Evolutionary conservation across 2,888 invertebrate species (phyloP), one percentile per base, ranked within the genome.

Genomic region (Scrobipalpa costella): DNA sequence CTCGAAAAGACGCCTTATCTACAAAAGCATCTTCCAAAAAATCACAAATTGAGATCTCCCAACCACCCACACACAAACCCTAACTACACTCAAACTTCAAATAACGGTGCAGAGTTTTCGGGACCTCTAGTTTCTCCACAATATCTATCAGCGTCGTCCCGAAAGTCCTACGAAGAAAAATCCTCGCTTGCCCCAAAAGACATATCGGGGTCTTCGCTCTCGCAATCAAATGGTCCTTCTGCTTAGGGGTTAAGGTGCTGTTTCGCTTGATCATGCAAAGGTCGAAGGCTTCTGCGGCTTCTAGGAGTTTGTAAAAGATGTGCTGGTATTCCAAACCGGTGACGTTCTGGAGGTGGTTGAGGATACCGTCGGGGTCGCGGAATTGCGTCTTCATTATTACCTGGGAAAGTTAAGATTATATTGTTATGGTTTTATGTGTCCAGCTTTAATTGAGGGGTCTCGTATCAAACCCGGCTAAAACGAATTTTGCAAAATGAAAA

Each of bases 381-480:
- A 95, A 96, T 72, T 96, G 96, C 8, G 96, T 96, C 83, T 96
- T 96, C 92, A 96, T 95, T 17, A 96, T 94, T 0, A 96, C 95
- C 94, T 94, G 81, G 0, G 69, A 68, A 64, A 9, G 3, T 59
- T 65, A 62, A 50, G 11, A 59, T 9, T 17, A n/a, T 40, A 8
- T 49, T 44, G 3, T 44, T 44, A n/a, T n/a, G n/a, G n/a, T n/a
- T n/a, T n/a, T n/a, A n/a, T n/a, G n/a, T n/a, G n/a, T n/a, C n/a
- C n/a, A n/a, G n/a, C n/a, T n/a, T n/a, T n/a, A n/a, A n/a, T n/a
- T n/a, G n/a, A n/a, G n/a, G n/a, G n/a, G n/a, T n/a, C n/a, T n/a
- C n/a, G n/a, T 44, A 44, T n/a, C 44, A 34, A 7, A 34, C 6
- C 44, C n/a, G n/a, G n/a, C n/a, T n/a, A n/a, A n/a, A n/a, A n/a